Conservation (phyloP, 2,113 vertebrate species). For the Apeltes quadracus region DNA sequence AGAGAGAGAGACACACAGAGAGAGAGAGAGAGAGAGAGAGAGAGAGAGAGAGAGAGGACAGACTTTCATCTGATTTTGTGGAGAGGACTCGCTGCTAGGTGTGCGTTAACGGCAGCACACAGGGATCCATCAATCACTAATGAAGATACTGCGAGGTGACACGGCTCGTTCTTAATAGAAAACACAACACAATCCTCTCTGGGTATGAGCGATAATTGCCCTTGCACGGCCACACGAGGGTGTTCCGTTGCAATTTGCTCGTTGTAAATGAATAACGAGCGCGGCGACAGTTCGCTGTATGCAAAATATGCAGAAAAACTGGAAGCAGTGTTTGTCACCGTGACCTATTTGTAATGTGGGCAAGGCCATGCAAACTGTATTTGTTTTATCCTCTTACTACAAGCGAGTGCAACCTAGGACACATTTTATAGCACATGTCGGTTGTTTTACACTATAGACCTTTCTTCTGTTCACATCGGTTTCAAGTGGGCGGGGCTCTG, state of each 20-base stretch:
- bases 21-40: no score
- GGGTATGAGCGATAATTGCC: conserved; percentile 54
- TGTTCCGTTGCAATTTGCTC: conserved; percentile 47
- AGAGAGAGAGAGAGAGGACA: conserved; percentile 49
- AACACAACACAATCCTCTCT: conserved; percentile 34
- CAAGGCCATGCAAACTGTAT: background rate
- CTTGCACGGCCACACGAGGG: conserved; percentile 32
- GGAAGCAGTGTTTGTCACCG: conserved; percentile 11
- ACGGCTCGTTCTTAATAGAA: conserved; percentile 40
- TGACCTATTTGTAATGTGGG: conserved; percentile 1
- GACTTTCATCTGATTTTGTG: conserved; percentile 72
- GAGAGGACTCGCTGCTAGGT: conserved; percentile 70
- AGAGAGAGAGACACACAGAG: conserved; percentile 35
- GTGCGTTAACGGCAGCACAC: conserved; percentile 65
- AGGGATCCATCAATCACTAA: conserved; percentile 77
- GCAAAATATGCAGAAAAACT: conserved; percentile 33
- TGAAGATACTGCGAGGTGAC: conserved; percentile 64
- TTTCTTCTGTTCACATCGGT: background rate
- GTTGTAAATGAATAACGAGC: conserved; percentile 62
- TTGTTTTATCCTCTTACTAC: background rate
- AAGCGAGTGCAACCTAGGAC: background rate
- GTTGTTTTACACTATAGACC: background rate
- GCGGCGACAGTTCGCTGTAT: conserved; percentile 35
- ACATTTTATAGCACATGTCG: background rate
- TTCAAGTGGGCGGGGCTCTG: background rate